Percentiles rank a stretch among this genome's conserved stretches.
Evolutionary conservation across 2,113 vertebrate species (phyloP).

Genomic region (Oostethus manadensis): DNA sequence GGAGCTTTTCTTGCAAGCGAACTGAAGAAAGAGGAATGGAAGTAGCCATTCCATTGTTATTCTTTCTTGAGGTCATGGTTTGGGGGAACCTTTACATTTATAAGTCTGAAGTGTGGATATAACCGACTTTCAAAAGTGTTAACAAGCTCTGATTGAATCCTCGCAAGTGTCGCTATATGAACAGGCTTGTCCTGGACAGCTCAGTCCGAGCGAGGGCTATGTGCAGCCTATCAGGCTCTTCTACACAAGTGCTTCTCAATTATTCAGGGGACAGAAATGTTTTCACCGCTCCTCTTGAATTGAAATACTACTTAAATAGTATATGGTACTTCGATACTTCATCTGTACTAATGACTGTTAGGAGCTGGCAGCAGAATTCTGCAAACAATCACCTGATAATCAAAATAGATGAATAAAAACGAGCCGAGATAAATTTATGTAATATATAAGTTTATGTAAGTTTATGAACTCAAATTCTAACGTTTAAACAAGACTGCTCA

Average conservation of each 20-base stretch:
- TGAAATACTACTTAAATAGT: too few species aligned
- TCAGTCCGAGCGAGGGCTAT: not conserved
- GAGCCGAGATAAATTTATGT: too few species aligned
- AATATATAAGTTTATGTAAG: too few species aligned
- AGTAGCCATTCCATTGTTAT: constrained; percentile 21
- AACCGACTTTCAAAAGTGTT: constrained; percentile 12
- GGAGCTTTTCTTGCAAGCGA: constrained; percentile 33
- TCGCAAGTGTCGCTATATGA: not conserved
- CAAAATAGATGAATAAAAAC: too few species aligned
- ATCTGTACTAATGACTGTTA: too few species aligned
- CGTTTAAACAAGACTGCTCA: too few species aligned
- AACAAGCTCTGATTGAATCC: not conserved
- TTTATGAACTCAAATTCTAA: too few species aligned
- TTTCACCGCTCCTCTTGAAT: too few species aligned
- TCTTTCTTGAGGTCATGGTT: constrained; percentile 33
- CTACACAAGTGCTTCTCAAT: not conserved
- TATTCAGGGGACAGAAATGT: too few species aligned
- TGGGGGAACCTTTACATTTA: constrained; percentile 11
- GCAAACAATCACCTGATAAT: too few species aligned
- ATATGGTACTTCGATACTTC: too few species aligned
- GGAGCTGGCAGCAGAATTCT: too few species aligned
- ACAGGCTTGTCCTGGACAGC: not conserved
- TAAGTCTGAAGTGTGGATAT: constrained; percentile 5
- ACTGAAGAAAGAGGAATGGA: constrained; percentile 16
- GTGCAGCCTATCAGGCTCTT: not conserved